Conservation (phyloP, 2,113 vertebrate genomes). For the Suncus etruscus region DNA sequence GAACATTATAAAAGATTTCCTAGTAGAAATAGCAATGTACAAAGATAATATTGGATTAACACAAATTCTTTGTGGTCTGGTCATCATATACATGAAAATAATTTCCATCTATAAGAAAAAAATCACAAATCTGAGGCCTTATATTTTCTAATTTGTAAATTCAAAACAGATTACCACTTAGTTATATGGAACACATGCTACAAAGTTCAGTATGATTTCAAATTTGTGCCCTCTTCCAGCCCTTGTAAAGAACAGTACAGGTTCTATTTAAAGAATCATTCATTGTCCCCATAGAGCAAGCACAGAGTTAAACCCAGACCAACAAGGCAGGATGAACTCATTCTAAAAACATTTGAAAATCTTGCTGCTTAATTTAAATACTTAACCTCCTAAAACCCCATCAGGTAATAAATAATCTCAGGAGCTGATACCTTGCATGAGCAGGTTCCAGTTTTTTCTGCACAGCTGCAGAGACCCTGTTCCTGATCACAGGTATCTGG, state of each 20-base stretch:
- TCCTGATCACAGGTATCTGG: conserved; percentile 86
- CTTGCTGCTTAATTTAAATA: background rate
- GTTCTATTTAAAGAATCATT: background rate
- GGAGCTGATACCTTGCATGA: conserved; percentile 92
- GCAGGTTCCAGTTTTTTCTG: conserved; percentile 88
- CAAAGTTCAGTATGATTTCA: background rate
- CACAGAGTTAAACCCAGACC: background rate
- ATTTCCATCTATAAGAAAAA: background rate
- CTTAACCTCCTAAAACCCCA: too few species aligned
- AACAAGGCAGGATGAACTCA: background rate
- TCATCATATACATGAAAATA: background rate
- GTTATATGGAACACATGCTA: background rate
- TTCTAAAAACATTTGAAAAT: background rate
- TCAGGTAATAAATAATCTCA: too few species aligned
- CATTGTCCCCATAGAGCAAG: background rate
- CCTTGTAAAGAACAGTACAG: background rate
- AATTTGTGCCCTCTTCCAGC: background rate
- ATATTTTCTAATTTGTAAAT: background rate
- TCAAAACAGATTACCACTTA: background rate
- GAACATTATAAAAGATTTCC: too few species aligned
- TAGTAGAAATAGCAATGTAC: background rate
- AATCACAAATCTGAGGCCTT: conserved; percentile 9
- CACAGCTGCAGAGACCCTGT: conserved; percentile 90
- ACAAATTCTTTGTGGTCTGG: background rate
- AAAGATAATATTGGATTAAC: background rate